Evolutionary conservation across 2,113 vertebrate genomes (phyloP), one percentile per base, ranked within the genome.

Genomic region (Ellobius talpinus): DNA sequence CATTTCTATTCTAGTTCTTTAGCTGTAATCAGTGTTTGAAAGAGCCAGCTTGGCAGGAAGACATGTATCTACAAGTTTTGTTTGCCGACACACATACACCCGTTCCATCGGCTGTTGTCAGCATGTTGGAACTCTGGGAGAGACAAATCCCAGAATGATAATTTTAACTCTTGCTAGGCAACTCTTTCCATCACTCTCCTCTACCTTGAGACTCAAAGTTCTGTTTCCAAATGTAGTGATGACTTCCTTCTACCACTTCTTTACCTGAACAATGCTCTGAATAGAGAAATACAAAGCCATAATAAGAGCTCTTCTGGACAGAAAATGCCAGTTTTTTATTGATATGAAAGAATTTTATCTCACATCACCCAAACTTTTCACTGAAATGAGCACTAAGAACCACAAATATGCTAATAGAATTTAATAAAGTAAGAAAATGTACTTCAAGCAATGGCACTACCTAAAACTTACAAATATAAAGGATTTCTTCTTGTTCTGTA

Each of bases 41-140:
- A 78, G 86, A 95, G 84, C 74, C 84, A 93, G 33, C 33, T 55
- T 95, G 93, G 89, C 87, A 97, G 7, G 78, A 97, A 96, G 91
- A 87, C 96, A 95, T 93, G 96, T 78, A 87, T 72, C 61, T 93
- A 97, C 96, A 97, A 45, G 90, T 85, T 87, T 87, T 96, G 74
- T 90, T 96, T 97, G 81, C 55, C 94, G 76, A 94, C 24, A 95
- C 42, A 96, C 33, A 95, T 87, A 93, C 47, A 50, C 58, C 14
- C 31, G 81, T 66, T 91, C 90, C 87, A 87, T 14, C 87, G 93
- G 91, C 68, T 97, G 70, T 68, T 95, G 77, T 94, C 63, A 92
- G 78, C 29, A 42, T 95, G 93, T 88, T 92, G 85, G 96, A 90
- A 95, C 31, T 74, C 91, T 93, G 74, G 65, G 73, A 78, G 95